Percentiles rank a stretch among this genome's conserved stretches.
Evolutionary conservation across 2,888 invertebrate genomes (phyloP).

Genomic region (Aelia acuminata): DNA sequence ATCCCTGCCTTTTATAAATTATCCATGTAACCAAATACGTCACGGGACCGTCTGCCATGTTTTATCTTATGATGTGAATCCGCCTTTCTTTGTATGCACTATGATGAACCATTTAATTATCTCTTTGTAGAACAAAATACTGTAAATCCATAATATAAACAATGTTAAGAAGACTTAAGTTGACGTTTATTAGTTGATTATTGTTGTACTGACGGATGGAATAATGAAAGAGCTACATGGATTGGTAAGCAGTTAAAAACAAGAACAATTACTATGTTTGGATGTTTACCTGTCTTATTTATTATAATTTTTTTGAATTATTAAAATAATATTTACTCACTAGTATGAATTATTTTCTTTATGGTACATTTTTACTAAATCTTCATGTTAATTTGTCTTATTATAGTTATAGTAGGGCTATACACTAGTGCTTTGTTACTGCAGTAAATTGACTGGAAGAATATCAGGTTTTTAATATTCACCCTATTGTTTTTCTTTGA

Average conservation of each 20-base stretch:
- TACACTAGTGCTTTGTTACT: neutral
- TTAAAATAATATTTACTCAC: too few relatives aligned
- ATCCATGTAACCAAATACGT: too few relatives aligned
- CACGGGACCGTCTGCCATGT: too few relatives aligned
- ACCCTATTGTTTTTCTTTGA: neutral
- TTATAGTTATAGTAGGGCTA: neutral
- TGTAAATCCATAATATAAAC: neutral
- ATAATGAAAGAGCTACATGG: neutral
- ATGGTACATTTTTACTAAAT: neutral
- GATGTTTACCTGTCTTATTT: neutral
- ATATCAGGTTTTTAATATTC: neutral
- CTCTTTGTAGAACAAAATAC: neutral
- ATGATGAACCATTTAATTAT: neutral
- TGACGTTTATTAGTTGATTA: neutral
- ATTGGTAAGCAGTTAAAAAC: neutral
- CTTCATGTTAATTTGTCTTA: neutral
- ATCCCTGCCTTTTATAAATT: too few relatives aligned
- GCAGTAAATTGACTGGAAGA: neutral
- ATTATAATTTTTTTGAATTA: too few relatives aligned
- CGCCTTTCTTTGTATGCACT: too few relatives aligned
- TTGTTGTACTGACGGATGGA: neutral
- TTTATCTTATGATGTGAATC: too few relatives aligned
- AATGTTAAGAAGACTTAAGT: neutral
- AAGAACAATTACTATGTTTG: neutral
- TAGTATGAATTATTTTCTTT: too few relatives aligned